phyloP scores from a whole-genome alignment of 2,113 vertebrate species.

The Coptodon bakossiorum region DNA sequence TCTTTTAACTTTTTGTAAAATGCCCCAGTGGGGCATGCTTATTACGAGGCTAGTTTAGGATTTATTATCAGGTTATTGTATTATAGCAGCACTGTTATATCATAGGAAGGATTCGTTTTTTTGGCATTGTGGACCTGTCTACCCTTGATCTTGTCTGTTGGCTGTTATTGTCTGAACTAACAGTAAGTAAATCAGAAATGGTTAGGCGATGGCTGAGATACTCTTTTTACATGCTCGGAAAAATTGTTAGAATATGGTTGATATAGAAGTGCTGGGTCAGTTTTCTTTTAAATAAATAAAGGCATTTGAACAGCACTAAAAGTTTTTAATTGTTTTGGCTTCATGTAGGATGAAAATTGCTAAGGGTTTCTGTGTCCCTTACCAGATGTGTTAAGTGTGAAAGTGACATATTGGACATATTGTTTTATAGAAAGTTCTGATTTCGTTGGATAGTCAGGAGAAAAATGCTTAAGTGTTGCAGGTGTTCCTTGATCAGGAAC shows the following conservation, averaged over 20 bases:
- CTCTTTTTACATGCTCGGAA: rapidly evolving
- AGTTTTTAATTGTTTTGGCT: not conserved
- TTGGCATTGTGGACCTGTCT: not conserved
- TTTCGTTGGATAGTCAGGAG: not conserved
- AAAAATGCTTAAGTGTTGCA: not conserved
- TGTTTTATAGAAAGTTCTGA: not conserved
- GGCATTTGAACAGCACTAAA: not conserved
- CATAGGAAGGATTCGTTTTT: not conserved
- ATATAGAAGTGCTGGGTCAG: not conserved
- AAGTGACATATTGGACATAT: not conserved
- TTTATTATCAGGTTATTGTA: not conserved
- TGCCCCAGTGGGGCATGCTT: not conserved
- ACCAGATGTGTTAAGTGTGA: not conserved
- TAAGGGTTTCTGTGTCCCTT: not conserved
- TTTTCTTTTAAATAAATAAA: not conserved
- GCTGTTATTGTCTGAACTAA: not conserved
- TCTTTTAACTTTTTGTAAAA: not conserved
- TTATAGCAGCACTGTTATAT: not conserved
- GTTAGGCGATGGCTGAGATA: not conserved
- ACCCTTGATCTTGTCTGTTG: not conserved
- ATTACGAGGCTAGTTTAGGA: not conserved
- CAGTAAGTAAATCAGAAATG: not conserved
- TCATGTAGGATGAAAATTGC: not conserved
- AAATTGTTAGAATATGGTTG: not conserved
- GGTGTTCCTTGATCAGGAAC: not conserved